These are phyloP conservation scores for Bicyclus anynana DNA, from an alignment of 1,140 invertebrate genomes.

Conservation along the genomic window DNA sequence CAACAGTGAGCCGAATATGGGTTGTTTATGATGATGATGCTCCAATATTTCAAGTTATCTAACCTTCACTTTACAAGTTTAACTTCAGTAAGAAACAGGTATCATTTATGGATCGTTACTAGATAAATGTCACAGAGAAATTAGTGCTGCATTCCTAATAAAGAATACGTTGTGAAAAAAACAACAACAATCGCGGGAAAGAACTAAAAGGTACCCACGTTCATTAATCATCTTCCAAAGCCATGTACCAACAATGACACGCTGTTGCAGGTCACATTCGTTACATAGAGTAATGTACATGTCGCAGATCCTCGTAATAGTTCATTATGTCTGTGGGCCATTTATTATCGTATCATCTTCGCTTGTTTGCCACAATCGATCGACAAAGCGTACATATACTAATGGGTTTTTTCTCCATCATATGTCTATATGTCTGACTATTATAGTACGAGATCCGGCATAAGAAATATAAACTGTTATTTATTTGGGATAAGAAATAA, in stretches of 20 bases:
- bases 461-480: too few relatives aligned
- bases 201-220: neutral
- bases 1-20: too few relatives aligned
- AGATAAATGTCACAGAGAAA: neutral
- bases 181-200: neutral
- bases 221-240: conserved; percentile 8
- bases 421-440: too few relatives aligned
- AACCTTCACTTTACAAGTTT: too few relatives aligned
- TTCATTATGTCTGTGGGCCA: conserved; percentile 29
- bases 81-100: too few relatives aligned
- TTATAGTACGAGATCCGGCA: too few relatives aligned
- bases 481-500: too few relatives aligned
- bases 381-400: neutral
- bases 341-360: conserved; percentile 18
- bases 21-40: too few relatives aligned
- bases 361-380: conserved; percentile 9
- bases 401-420: neutral
- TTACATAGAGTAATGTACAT: conserved; percentile 4
- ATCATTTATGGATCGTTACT: too few relatives aligned
- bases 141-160: neutral
- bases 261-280: conserved; percentile 9
- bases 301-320: conserved; percentile 33
- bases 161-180: neutral
- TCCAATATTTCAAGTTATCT: too few relatives aligned
- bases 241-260: conserved; percentile 4